phyloP scores from a whole-genome alignment of 2,797 vertebrate genomes.

The Corythornis leucogaster region DNA sequence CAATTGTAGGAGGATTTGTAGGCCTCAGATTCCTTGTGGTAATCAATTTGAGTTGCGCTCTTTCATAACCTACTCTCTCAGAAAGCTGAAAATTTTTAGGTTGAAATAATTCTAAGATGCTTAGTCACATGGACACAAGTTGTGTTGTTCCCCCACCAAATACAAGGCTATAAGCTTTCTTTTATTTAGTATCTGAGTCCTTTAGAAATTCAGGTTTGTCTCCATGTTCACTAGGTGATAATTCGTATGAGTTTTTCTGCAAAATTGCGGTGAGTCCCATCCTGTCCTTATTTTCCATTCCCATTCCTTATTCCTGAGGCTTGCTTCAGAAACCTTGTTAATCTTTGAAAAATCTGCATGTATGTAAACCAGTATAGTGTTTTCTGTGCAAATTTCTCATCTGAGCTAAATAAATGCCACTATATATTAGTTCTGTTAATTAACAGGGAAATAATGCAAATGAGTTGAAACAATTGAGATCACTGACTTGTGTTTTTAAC shows the following conservation, averaged over 20 bases:
- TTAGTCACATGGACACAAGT: accelerated
- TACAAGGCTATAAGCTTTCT: neutral
- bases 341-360: neutral
- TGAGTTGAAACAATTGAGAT: neutral
- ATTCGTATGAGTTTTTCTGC: neutral
- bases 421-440: neutral
- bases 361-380: neutral
- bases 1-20: neutral
- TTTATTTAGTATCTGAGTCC: neutral
- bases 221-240: neutral
- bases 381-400: neutral
- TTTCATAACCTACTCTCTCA: neutral
- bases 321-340: neutral
- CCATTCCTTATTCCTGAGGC: neutral
- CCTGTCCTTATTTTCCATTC: neutral
- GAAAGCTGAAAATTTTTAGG: neutral
- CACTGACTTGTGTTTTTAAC: neutral
- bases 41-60: neutral
- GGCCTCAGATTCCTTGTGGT: neutral
- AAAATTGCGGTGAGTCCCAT: neutral
- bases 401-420: neutral
- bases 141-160: neutral
- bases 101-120: neutral
- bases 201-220: neutral
- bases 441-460: neutral